Conservation (phyloP, 2,888 invertebrate species). For the Temnothorax unifasciatus region DNA sequence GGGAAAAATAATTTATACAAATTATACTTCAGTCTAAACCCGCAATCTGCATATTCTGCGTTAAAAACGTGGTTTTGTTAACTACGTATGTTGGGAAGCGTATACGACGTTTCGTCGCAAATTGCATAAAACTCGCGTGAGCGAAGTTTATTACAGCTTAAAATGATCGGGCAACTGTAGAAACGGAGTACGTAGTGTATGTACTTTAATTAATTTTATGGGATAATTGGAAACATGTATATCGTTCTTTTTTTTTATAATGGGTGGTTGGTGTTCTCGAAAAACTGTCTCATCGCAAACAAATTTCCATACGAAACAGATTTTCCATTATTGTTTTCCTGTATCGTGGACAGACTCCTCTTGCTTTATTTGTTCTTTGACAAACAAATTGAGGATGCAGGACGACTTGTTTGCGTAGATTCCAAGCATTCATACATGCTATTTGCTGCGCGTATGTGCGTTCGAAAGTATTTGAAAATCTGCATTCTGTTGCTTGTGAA, state of each 20-base stretch:
- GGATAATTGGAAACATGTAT: not conserved
- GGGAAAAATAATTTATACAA: not conserved
- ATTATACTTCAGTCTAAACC: not conserved
- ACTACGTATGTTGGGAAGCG: not conserved
- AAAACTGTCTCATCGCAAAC: not conserved
- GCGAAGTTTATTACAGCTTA: not conserved
- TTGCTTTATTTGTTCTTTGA: not conserved
- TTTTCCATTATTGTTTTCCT: not conserved
- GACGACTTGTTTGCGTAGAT: conserved; percentile 2
- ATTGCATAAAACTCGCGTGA: not conserved
- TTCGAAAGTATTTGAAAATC: not conserved
- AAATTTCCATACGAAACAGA: conserved; percentile 62
- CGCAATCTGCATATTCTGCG: not conserved
- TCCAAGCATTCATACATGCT: not conserved
- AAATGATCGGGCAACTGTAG: not conserved
- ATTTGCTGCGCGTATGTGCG: not conserved
- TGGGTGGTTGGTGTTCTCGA: not conserved
- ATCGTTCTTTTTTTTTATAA: not conserved
- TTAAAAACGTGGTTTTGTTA: not conserved
- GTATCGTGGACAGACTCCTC: not conserved
- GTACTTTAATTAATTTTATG: conserved; percentile 2
- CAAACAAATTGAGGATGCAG: conserved; percentile 7
- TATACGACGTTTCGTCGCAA: not conserved
- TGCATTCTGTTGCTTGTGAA: not conserved
- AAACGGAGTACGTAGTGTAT: not conserved